These are phyloP conservation scores for Sphenopsis melanotis DNA, from an alignment of 2,797 vertebrate genomes.

Conservation along the genomic window DNA sequence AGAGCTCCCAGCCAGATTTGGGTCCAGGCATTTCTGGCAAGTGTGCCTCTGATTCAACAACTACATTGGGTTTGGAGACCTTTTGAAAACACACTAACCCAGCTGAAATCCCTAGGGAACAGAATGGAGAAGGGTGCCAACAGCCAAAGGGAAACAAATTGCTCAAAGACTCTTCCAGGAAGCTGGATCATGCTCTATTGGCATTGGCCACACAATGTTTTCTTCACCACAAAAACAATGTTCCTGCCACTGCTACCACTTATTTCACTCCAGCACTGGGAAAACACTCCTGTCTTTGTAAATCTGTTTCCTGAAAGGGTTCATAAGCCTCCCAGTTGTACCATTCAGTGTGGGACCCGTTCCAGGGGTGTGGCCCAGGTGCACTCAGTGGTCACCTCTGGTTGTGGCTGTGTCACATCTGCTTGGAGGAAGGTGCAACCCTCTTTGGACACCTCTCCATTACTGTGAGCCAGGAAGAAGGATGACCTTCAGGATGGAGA, in stretches of 20 bases:
- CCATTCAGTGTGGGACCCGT: neutral
- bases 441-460: neutral
- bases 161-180: neutral
- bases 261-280: neutral
- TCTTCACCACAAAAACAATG: conserved; percentile 1
- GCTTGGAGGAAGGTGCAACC: neutral
- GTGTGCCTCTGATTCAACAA: neutral
- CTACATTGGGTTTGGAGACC: neutral
- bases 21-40: neutral
- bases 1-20: neutral
- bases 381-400: neutral
- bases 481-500: neutral
- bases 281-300: neutral
- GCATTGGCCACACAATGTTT: neutral
- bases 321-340: neutral
- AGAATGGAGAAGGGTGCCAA: neutral
- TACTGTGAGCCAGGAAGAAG: neutral
- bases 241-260: neutral
- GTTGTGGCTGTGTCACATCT: neutral
- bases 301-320: neutral
- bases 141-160: neutral
- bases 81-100: neutral
- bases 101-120: neutral
- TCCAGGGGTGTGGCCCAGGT: neutral
- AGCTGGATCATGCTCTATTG: neutral